Evolutionary conservation across 2,888 invertebrate species (phyloP), one percentile per base, ranked within the genome.

Genomic region (Drosophila parthenogenetica): DNA sequence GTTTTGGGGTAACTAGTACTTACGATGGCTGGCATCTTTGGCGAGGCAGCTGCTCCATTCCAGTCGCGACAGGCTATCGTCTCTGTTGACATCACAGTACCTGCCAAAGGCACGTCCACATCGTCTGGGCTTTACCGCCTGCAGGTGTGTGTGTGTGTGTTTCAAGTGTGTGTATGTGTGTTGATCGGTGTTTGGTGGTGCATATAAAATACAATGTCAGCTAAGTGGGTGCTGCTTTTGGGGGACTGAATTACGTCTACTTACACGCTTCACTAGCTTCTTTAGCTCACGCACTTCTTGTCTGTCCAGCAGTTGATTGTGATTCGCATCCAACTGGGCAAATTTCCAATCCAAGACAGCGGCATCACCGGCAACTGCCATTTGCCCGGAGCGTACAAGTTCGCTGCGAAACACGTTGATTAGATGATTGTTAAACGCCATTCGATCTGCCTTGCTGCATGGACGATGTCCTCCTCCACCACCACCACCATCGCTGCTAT

Each of bases 41-140:
- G 96, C 95, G 42, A 98, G 94, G 92, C 98, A 98, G 67, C 95
- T 94, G 48, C 94, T 94, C 98, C 98, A 98, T 92, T 98, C 98
- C 61, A 94, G 93, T 69, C 94, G 94, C 35, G 96, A 95, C 73
- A 98, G 95, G 86, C 94, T 94, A 49, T 95, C 95, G 92, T 98
- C 96, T 57, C 94, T 94, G 92, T 98, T 95, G 58, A 95, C 93
- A 92, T 98, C 98, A 93, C 98, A 98, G 83, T 95, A 95, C 78
- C 96, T 95, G 17, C 97, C 95, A 93, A 98, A 98, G 40, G 95
- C 95, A 87, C 96, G 95, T 49, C 98, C 97, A 93, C 98, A 98
- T 55, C 96, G 94, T 91, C 96, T 96, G 40, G 98, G 98, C 90
- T 96, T 96, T 58, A 98, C 97, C 69, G 96, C 95, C 94, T 76